These are phyloP conservation scores for Pachyuromys duprasi DNA, from an alignment of 2,797 vertebrate genomes.

Conservation along the genomic window DNA sequence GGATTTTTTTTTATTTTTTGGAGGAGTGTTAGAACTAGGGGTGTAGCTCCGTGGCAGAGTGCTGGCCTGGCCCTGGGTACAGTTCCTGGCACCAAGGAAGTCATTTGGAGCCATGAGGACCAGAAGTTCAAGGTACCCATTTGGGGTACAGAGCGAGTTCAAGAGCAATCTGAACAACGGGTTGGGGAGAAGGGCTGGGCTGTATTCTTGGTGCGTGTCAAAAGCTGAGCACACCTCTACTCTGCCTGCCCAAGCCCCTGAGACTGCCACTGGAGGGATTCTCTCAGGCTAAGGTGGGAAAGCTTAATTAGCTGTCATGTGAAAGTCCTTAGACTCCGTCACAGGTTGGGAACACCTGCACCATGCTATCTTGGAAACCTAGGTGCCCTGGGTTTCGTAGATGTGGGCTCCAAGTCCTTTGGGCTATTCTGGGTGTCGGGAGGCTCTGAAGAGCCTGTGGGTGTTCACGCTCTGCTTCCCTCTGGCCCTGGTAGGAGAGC, in stretches of 20 bases:
- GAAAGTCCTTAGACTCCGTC: background rate
- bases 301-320: too few relatives aligned
- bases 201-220: fast-evolving
- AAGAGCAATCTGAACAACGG: background rate
- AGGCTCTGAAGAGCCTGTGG: background rate
- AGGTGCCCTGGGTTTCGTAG: background rate
- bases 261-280: background rate
- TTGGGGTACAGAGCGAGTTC: background rate
- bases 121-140: background rate
- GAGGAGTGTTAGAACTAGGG: background rate
- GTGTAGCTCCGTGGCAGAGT: background rate
- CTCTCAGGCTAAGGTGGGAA: background rate
- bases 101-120: background rate
- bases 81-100: background rate
- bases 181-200: fast-evolving
- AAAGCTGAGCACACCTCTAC: background rate
- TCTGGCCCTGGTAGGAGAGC: slow-evolving; percentile 51
- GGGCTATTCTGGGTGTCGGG: background rate
- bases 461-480: background rate
- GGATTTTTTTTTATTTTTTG: too few relatives aligned
- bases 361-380: background rate
- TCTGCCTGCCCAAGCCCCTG: background rate
- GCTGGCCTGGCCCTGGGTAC: background rate
- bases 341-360: too few relatives aligned
- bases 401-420: background rate